Percentiles rank a stretch among this genome's conserved stretches.
phyloP scores from a whole-genome alignment of 2,113 vertebrate genomes.

The Sinosuthora webbiana region DNA sequence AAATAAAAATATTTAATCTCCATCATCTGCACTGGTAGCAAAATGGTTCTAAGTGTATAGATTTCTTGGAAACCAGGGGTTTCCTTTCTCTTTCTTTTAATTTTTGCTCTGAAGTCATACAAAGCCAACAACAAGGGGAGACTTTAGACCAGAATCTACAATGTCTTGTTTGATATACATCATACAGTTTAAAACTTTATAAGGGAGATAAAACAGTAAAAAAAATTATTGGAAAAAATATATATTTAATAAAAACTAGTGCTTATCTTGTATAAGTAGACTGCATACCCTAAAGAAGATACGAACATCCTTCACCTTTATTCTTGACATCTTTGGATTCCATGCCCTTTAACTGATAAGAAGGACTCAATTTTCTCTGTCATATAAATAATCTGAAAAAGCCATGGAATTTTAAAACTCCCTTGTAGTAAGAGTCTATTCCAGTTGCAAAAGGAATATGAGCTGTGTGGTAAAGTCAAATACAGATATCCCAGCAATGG shows the following conservation, averaged over 20 bases:
- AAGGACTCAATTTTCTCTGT: not conserved
- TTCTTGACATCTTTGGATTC: not conserved
- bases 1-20: not conserved
- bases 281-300: not conserved
- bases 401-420: not conserved
- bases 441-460: not conserved
- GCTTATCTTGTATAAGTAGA: not conserved
- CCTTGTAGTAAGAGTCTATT: not conserved
- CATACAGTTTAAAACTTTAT: not conserved
- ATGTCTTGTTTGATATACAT: not conserved
- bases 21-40: not conserved
- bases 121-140: not conserved
- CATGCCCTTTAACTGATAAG: not conserved
- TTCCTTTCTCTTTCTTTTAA: not conserved
- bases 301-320: not conserved
- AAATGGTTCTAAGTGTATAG: not conserved
- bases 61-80: not conserved
- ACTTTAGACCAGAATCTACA: not conserved
- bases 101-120: not conserved
- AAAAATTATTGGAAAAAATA: not conserved
- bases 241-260: not conserved
- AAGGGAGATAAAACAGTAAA: not conserved
- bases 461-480: not conserved
- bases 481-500: not conserved
- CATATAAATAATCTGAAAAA: not conserved